Evolutionary conservation across 2,888 invertebrate species (phyloP), one percentile per base, ranked within the genome.

Genomic region (Trissoscelio sp.): DNA sequence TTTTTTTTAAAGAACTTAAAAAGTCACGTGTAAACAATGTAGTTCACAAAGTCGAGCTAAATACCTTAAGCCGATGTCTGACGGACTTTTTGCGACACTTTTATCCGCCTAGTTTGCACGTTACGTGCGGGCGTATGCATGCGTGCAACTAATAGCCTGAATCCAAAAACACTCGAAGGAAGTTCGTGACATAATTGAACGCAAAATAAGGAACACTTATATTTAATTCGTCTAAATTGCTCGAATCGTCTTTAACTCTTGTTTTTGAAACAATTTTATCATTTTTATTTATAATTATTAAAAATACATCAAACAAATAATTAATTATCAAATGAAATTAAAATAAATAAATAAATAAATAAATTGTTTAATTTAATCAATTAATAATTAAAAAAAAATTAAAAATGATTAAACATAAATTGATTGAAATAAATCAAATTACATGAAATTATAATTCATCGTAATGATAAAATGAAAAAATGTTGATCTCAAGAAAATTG

Each of bases 141-240:
- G 77, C 77, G 69, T 69, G 77, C 69, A 55, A 69, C 60, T 77
- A 69, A 77, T 62, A 69, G 55, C 69, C 39, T 24, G 53, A 69
- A 69, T 62, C 69, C 62, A 16, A 70, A 77, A 77, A 55, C 62
- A 62, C 53, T 67, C 58, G 18, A 67, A 44, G 39, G 67, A 75
- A 67, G 53, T 62, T 55, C 55, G 28, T 69, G 53, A 58, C 55
- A 57, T 55, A 44, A 69, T 69, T 60, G 62, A 62, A 64, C 57
- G 20, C 48, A 58, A 62, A 69, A 77, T 58, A 75, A 42, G 57
- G 31, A 48, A 28, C n/a, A 58, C 34, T 51, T 58, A 44, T n/a
- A 74, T 74, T 66, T 62, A 51, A 75, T 60, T 58, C 48, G 48
- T 12, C 16, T 20, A n/a, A 39, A 73, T 37, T 28, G 18, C 60